A percentile compares a stretch with the other conserved stretches of the same genome.
Conservation (phyloP, 2,797 vertebrate genomes). For the Heliangelus exortis region DNA sequence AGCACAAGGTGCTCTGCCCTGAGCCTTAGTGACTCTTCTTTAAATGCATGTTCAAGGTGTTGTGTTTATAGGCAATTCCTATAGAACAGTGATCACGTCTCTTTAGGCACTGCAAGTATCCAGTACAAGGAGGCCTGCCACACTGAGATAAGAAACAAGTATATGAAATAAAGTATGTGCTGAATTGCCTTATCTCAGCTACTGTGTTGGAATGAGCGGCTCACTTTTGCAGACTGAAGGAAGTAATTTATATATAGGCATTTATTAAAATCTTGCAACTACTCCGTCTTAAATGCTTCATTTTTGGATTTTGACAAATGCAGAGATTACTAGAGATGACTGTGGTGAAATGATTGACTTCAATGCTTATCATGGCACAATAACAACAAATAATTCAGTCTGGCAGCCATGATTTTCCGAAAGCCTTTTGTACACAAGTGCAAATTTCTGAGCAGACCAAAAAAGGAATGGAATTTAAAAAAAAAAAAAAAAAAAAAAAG, state of each 20-base stretch:
- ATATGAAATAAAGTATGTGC: not conserved
- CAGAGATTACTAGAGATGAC: not conserved
- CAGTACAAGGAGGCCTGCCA: not conserved
- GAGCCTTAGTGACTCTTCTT: not conserved
- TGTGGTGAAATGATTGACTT: not conserved
- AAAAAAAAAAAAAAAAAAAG: not conserved
- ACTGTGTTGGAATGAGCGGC: not conserved
- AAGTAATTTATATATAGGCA: accelerated
- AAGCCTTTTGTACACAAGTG: not conserved
- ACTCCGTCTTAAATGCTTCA: not conserved
- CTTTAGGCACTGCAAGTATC: not conserved
- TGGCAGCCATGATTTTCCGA: not conserved
- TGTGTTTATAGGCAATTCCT: not conserved
- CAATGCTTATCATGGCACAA: not conserved
- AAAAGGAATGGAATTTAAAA: not conserved
- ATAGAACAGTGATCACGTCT: not conserved
- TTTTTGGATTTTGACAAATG: not conserved
- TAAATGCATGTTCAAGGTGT: not conserved
- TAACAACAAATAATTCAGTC: not conserved
- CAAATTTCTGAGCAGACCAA: not conserved
- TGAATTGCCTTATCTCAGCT: not conserved
- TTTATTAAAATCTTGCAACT: not conserved
- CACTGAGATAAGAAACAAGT: not conserved
- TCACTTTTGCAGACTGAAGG: not conserved
- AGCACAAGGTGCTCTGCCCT: not conserved